Evolutionary conservation across 92 coral and sea anemone genomes (phyloP).

Genomic region (Epizoanthus ramosus): DNA sequence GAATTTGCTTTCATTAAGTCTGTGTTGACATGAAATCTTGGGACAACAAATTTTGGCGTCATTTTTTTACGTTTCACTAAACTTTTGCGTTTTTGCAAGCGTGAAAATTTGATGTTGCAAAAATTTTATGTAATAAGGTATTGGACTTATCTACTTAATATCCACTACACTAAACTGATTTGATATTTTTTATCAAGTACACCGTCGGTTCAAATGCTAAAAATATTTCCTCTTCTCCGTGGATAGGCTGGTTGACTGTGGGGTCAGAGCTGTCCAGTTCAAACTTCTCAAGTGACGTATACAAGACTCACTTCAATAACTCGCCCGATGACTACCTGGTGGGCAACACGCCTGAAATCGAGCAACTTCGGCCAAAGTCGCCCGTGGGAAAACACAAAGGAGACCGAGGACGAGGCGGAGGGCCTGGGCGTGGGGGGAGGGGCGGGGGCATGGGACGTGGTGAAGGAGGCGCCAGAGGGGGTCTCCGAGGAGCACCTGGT

Average conservation of each 20-base stretch:
- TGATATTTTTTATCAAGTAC: not conserved
- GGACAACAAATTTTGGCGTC: too few relatives aligned
- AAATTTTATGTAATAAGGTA: too few relatives aligned
- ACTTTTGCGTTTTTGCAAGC: too few relatives aligned
- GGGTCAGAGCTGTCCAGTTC: conserved; percentile 94
- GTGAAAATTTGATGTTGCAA: too few relatives aligned
- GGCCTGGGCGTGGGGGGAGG: conserved; percentile 60
- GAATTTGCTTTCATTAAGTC: too few relatives aligned
- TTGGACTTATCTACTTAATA: too few relatives aligned
- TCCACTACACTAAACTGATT: not conserved
- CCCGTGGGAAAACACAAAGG: conserved; percentile 96
- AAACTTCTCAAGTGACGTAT: conserved; percentile 92
- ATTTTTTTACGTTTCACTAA: too few relatives aligned
- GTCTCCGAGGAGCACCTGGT: conserved; percentile 82
- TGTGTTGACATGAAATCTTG: too few relatives aligned
- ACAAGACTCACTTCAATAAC: conserved; percentile 87
- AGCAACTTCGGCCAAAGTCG: conserved; percentile 95
- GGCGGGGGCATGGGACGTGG: conserved; percentile 73
- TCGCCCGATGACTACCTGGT: conserved; percentile 87
- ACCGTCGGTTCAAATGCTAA: too few relatives aligned
- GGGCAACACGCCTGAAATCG: conserved; percentile 93
- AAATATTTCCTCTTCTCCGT: not conserved
- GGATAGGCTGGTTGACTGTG: conserved; percentile 91
- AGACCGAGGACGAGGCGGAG: conserved; percentile 89
- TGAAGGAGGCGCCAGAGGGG: conserved; percentile 69